These are phyloP conservation scores for Silurus glanis DNA, from an alignment of 2,113 vertebrate genomes.

Conservation along the genomic window DNA sequence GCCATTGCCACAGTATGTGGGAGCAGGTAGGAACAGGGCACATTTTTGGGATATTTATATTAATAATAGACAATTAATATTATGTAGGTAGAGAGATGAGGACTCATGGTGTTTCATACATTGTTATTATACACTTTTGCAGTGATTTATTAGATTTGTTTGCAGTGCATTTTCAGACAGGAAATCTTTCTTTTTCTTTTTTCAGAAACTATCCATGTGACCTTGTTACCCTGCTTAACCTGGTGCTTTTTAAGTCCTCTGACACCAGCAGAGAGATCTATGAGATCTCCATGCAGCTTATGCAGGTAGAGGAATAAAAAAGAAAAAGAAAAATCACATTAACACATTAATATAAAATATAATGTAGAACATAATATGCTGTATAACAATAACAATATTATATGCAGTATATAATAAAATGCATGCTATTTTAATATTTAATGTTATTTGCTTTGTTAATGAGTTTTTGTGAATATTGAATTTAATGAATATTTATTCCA, in stretches of 20 bases:
- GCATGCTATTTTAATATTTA: not conserved
- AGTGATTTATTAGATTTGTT: not conserved
- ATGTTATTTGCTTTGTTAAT: not conserved
- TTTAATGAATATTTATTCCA: not conserved
- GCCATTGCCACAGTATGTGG: conserved; percentile 97
- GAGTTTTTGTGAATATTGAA: too few relatives aligned
- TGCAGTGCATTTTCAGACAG: too few relatives aligned
- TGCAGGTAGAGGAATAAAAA: conserved; percentile 80
- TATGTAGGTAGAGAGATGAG: not conserved
- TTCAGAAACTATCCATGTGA: conserved; percentile 97
- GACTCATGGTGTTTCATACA: too few relatives aligned
- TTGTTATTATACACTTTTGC: not conserved
- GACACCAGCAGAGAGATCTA: conserved; percentile 97
- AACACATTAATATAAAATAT: not conserved
- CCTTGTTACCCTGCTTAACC: conserved; percentile 92
- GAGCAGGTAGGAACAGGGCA: conserved; percentile 80
- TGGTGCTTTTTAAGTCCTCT: conserved; percentile 96
- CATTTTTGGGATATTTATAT: not conserved
- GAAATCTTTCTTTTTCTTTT: conserved; percentile 21
- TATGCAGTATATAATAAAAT: too few relatives aligned
- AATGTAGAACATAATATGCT: too few relatives aligned
- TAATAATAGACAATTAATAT: not conserved
- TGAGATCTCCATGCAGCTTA: conserved; percentile 98
- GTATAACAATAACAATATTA: too few relatives aligned
- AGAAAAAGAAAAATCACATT: not conserved